phyloP scores from a whole-genome alignment of 1,140 invertebrate species.

The Macrosteles quadrilineatus region DNA sequence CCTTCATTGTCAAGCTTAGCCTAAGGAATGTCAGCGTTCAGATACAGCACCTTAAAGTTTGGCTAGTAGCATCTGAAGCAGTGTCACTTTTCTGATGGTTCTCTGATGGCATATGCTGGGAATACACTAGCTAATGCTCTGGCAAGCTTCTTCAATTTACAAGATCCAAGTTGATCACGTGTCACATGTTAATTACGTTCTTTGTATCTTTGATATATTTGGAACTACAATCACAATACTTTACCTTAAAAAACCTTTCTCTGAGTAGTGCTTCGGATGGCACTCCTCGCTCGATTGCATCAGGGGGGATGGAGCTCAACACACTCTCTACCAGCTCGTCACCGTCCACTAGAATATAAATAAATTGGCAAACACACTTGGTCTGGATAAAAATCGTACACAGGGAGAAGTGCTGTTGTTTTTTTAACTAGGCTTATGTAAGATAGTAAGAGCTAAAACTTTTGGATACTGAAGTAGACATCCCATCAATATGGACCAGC shows the following conservation, averaged over 20 bases:
- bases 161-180: too few species aligned
- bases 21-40: slow-evolving; percentile 69
- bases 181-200: too few species aligned
- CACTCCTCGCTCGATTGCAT: slow-evolving; percentile 76
- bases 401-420: too few species aligned
- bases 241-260: slow-evolving; percentile 68
- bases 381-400: too few species aligned
- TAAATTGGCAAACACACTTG: slow-evolving; percentile 14
- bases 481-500: too few species aligned
- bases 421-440: too few species aligned
- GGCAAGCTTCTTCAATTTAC: slow-evolving; percentile 58
- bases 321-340: slow-evolving; percentile 73
- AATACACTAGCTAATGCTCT: slow-evolving; percentile 40
- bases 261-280: slow-evolving; percentile 82
- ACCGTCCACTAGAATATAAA: slow-evolving; percentile 54
- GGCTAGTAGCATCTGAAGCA: slow-evolving; percentile 83
- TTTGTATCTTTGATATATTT: too few species aligned
- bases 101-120: slow-evolving; percentile 77
- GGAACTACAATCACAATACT: too few species aligned
- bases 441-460: too few species aligned
- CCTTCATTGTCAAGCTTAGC: too few species aligned
- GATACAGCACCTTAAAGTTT: slow-evolving; percentile 78
- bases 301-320: slow-evolving; percentile 72
- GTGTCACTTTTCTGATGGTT: slow-evolving; percentile 72
- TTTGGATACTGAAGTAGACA: too few species aligned